phyloP scores from a whole-genome alignment of 2,113 vertebrate genomes.

The Brachionichthys hirsutus region DNA sequence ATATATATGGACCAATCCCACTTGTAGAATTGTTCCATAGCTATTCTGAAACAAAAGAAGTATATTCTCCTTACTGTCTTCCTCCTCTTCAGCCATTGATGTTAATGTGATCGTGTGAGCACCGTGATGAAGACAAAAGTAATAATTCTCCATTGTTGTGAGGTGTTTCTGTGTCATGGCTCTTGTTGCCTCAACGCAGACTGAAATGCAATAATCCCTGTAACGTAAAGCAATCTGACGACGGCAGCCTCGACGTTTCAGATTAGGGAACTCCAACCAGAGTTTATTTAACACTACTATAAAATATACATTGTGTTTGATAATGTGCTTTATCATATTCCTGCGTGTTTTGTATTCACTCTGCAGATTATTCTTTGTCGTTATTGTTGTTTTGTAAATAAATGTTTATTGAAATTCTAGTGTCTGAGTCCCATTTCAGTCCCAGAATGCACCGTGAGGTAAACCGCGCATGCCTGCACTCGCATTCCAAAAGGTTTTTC shows the following conservation, averaged over 20 bases:
- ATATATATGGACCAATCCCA: slow-evolving; percentile 70
- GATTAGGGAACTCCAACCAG: slow-evolving; percentile 39
- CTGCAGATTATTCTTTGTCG: slow-evolving; percentile 61
- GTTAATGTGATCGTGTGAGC: slow-evolving; percentile 58
- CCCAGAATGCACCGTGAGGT: not conserved
- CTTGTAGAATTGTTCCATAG: slow-evolving; percentile 65
- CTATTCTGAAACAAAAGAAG: slow-evolving; percentile 47
- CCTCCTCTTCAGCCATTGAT: slow-evolving; percentile 45
- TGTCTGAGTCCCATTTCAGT: slow-evolving; percentile 8
- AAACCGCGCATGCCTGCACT: slow-evolving; percentile 11
- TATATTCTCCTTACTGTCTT: slow-evolving; percentile 27
- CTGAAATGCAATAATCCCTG: slow-evolving; percentile 75
- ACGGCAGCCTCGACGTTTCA: slow-evolving; percentile 41
- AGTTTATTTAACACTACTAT: slow-evolving; percentile 70
- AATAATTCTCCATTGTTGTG: slow-evolving; percentile 55
- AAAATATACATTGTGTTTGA: slow-evolving; percentile 69
- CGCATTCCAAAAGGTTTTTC: slow-evolving; percentile 59
- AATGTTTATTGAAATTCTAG: slow-evolving; percentile 69
- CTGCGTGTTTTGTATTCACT: slow-evolving; percentile 74
- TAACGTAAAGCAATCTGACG: slow-evolving; percentile 56
- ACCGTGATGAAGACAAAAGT: slow-evolving; percentile 59
- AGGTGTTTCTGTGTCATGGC: slow-evolving; percentile 57
- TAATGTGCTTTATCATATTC: slow-evolving; percentile 75
- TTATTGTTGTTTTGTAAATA: slow-evolving; percentile 80
- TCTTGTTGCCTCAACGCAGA: slow-evolving; percentile 70